Base-by-base conservation (phyloP, 35 echinoderm and acorn worm genomes). In the Patiria miniata region DNA sequence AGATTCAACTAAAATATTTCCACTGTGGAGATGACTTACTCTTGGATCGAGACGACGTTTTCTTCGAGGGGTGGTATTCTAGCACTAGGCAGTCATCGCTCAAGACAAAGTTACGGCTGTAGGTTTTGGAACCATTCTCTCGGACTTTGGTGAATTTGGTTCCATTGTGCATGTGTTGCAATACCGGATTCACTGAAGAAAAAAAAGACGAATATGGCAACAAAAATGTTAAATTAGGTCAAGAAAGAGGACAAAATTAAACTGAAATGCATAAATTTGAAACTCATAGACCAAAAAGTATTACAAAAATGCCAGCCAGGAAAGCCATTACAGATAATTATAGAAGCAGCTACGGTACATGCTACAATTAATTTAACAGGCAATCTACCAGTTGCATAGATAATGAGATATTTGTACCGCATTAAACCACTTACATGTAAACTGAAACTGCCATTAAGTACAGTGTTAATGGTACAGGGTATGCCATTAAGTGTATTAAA, bases 81-180 rank as follows among this genome's bases (percentile, higher is more conserved):
- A 90, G 58, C 52, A 44, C 59, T 0, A 73, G 42, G 18, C 40
- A 55, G 57, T 90, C 88, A 1, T 90, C 79, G 39, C 80, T 84
- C 39, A 90, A 38, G 8, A 52, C 37, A 55, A 90, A 90, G 2
- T 39, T 84, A 26, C 88, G 54, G 40, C 19, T 77, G 81, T 84
- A 69, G 7, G 42, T 83, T 81, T 90, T 90, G 61, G 58, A 78
- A 52, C 88, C 78, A 17, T 90, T 90, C n/a, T 82, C 80, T 22
- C 61, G 36, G 7, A 90, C 76, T 65, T 90, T 90, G 15, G 51
- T 83, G 81, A 90, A 90, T 44, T 84, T 83, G 26, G 88, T 90
- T 36, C 88, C 88, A 22, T 21, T 18, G 21, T 79, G 81, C 40
- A 90, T 38, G 61, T 84, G 78, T 21, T 90, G 88, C 34, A 84